Percentiles rank a stretch among this genome's conserved stretches.
Evolutionary conservation across 2,113 vertebrate genomes (phyloP).

Genomic region (Heterochromis multidens): DNA sequence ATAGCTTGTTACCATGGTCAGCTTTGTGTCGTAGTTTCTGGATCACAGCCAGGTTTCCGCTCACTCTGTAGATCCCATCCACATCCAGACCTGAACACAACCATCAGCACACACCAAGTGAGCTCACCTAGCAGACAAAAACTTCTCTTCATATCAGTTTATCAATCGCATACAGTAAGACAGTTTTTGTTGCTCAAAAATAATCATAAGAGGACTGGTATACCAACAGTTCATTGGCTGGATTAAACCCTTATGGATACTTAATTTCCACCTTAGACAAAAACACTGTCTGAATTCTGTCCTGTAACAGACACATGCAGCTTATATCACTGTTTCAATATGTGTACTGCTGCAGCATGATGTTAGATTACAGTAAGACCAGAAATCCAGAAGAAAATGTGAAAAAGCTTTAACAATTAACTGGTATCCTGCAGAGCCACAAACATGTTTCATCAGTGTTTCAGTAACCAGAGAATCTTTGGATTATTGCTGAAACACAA

Average conservation of each 20-base stretch:
- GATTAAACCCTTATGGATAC: neutral
- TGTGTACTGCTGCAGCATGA: neutral
- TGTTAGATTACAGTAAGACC: neutral
- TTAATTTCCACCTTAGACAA: neutral
- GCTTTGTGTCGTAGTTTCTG: conserved; percentile 90
- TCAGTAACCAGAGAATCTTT: too few relatives aligned
- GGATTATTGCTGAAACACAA: too few relatives aligned
- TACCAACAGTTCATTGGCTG: neutral
- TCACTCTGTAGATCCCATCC: conserved; percentile 92
- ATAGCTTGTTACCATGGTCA: conserved; percentile 80
- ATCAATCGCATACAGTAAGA: neutral
- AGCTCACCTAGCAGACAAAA: neutral
- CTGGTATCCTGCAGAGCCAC: too few relatives aligned
- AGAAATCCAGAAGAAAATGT: too few relatives aligned
- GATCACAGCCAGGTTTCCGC: conserved; percentile 91
- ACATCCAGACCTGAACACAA: conserved; percentile 81
- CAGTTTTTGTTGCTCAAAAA: too few relatives aligned
- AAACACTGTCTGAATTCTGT: neutral
- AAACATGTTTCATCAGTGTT: too few relatives aligned
- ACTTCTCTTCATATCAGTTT: rapidly evolving
- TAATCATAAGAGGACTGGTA: too few relatives aligned
- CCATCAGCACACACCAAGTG: neutral
- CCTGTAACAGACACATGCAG: neutral
- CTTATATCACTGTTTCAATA: neutral
- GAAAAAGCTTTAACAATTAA: too few relatives aligned